Base-by-base conservation (phyloP, 2,888 invertebrate genomes). In the Entomobrya proxima region DNA sequence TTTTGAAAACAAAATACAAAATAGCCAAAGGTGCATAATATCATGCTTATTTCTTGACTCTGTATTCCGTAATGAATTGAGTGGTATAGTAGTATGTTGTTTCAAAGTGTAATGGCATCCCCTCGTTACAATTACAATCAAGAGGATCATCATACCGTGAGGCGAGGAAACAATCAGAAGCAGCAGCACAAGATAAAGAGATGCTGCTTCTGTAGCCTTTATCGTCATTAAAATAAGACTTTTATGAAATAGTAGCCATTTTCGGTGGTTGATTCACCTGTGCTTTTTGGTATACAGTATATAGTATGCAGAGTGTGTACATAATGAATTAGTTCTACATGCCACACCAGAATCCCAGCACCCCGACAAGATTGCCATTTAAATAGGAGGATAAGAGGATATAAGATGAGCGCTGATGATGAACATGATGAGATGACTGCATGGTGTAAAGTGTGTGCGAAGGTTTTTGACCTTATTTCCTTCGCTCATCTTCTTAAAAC, bases 381-480 rank as follows among this genome's bases (percentile, higher is more conserved):
- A n/a, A n/a, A n/a, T n/a, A n/a, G n/a, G n/a, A n/a, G n/a, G n/a
- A n/a, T n/a, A n/a, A n/a, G n/a, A n/a, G n/a, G n/a, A n/a, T n/a
- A n/a, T n/a, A n/a, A n/a, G n/a, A n/a, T n/a, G n/a, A n/a, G n/a
- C n/a, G n/a, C n/a, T n/a, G n/a, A n/a, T n/a, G n/a, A n/a, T n/a
- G n/a, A n/a, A n/a, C n/a, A n/a, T n/a, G n/a, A n/a, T n/a, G n/a
- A n/a, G n/a, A n/a, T n/a, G n/a, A n/a, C n/a, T n/a, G n/a, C n/a
- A n/a, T n/a, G 64, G 11, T 32, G 2, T 35, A 30, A 6, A 30
- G 58, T 61, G n/a, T 61, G 30, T 47, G 15, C 2, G 32, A 61
- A 61, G 61, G 61, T 61, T 61, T 61, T 61, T 61, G 61, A 61
- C 61, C 61, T 30, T 61, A 35, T 61, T 61, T 58, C 30, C 11